Conservation (phyloP, 1,140 invertebrate genomes). For the Pinna nobilis region DNA sequence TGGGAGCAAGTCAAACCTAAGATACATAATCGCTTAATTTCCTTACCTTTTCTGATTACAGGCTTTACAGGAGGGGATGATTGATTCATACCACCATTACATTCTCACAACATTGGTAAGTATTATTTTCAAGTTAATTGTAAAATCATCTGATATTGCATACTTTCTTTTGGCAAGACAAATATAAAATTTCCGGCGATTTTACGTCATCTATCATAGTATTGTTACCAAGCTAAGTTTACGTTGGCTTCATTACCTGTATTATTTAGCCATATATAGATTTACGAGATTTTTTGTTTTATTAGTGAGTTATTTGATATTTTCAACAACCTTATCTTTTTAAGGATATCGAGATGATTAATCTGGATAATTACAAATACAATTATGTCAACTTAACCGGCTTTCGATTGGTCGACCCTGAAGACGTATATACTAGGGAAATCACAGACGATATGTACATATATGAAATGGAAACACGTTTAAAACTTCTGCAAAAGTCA, state of each 20-base stretch:
- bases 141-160: not conserved
- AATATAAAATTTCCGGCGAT: too few species aligned
- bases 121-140: not conserved
- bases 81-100: slow-evolving; percentile 72
- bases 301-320: not conserved
- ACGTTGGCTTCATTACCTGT: not conserved
- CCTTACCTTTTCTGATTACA: slow-evolving; percentile 39
- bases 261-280: not conserved
- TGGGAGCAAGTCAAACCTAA: not conserved
- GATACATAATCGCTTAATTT: not conserved
- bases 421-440: slow-evolving; percentile 49
- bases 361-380: slow-evolving; percentile 72
- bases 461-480: slow-evolving; percentile 64
- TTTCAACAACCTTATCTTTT: slow-evolving; percentile 12
- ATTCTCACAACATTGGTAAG: slow-evolving; percentile 72
- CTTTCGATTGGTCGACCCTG: slow-evolving; percentile 69
- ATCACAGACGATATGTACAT: slow-evolving; percentile 67
- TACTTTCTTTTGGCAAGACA: not conserved
- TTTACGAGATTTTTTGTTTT: not conserved
- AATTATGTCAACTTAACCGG: slow-evolving; percentile 73
- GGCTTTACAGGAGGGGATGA: slow-evolving; percentile 74
- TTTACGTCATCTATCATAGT: too few species aligned
- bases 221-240: not conserved
- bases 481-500: slow-evolving; percentile 64
- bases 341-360: slow-evolving; percentile 70